Percentiles rank a stretch among this genome's conserved stretches.
phyloP scores from a whole-genome alignment of 2,797 vertebrate genomes.

The Columba guinea region DNA sequence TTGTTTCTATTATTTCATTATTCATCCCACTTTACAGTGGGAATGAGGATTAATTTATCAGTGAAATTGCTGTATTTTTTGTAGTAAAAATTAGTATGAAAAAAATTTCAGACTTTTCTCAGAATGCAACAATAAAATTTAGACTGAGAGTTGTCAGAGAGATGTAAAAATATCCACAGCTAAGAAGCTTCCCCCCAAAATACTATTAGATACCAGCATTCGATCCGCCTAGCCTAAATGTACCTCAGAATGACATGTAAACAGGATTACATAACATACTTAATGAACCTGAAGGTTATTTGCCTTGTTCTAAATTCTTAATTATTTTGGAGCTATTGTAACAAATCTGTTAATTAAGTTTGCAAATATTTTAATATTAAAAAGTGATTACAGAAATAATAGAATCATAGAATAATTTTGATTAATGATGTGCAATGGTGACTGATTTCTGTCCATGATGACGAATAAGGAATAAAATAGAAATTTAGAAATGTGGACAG shows the following conservation, averaged over 20 bases:
- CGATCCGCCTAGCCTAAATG: neutral
- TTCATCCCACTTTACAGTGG: neutral
- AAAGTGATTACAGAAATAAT: neutral
- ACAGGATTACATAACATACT: neutral
- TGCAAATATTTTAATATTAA: neutral
- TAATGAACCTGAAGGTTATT: neutral
- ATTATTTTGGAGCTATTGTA: neutral
- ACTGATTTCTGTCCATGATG: neutral
- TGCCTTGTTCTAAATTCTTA: neutral
- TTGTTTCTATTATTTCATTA: neutral
- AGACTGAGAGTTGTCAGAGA: neutral
- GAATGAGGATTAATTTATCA: neutral
- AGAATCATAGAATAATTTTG: too few species aligned
- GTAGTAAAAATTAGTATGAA: neutral
- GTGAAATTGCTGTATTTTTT: neutral
- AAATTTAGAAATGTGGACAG: neutral
- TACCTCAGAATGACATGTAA: neutral
- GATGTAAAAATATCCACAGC: neutral
- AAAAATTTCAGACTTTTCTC: neutral
- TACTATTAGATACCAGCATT: neutral
- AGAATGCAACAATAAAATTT: neutral
- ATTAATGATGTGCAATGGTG: neutral
- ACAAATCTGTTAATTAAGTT: neutral
- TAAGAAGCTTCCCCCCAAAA: neutral
- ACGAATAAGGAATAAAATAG: neutral